Percentiles rank a stretch among this genome's conserved stretches.
These are phyloP conservation scores for Megaleporinus macrocephalus DNA, from an alignment of 2,113 vertebrate genomes.

Conservation along the genomic window DNA sequence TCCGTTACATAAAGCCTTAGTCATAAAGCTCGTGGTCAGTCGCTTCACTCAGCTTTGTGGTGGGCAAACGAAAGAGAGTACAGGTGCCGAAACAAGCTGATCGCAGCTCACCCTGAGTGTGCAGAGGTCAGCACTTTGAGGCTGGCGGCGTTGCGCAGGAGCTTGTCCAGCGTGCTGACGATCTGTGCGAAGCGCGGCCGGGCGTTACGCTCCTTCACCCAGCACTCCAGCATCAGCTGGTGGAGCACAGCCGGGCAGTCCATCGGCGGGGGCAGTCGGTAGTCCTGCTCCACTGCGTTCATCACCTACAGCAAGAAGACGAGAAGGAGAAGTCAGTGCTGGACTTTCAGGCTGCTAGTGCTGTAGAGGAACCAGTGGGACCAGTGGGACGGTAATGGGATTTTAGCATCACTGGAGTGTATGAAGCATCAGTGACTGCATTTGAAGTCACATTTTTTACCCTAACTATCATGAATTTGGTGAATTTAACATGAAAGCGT, in stretches of 20 bases:
- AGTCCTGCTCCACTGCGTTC: constrained; percentile 98
- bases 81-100: not conserved
- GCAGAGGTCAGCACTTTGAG: constrained; percentile 93
- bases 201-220: constrained; percentile 96
- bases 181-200: constrained; percentile 97
- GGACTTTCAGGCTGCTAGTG: not conserved
- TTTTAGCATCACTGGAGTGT: not conserved
- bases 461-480: no score
- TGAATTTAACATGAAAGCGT: no score
- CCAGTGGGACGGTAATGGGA: not conserved
- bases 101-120: constrained; percentile 89
- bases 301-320: constrained; percentile 83
- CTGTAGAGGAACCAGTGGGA: not conserved
- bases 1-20: constrained; percentile 28
- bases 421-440: no score
- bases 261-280: constrained; percentile 96
- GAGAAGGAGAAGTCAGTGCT: not conserved
- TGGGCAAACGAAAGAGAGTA: not conserved
- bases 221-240: constrained; percentile 98
- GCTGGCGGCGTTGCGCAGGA: constrained; percentile 96
- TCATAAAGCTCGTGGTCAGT: constrained; percentile 17
- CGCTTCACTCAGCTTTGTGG: constrained; percentile 9
- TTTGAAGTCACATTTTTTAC: no score
- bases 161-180: constrained; percentile 96
- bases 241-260: constrained; percentile 97